Evolutionary conservation across 2,113 vertebrate species (phyloP).

Genomic region (Oriolus oriolus): DNA sequence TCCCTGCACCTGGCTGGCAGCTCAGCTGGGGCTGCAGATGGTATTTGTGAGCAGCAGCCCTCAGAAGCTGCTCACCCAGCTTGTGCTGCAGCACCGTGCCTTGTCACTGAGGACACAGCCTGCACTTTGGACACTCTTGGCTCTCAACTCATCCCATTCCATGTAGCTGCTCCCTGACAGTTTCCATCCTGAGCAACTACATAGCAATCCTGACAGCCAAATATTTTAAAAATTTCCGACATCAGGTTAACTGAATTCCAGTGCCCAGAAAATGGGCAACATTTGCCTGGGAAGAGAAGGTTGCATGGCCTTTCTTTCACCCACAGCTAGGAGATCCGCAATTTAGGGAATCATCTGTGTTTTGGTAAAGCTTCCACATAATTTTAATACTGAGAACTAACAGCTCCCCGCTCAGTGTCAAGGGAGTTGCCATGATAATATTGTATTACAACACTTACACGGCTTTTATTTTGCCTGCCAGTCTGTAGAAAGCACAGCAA

Average conservation of each 20-base stretch:
- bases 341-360: not conserved
- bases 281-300: not conserved
- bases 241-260: not conserved
- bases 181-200: not conserved
- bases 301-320: not conserved
- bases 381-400: not conserved
- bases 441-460: not conserved
- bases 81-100: not conserved
- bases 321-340: not conserved
- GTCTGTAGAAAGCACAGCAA: not conserved
- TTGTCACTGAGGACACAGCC: accelerated
- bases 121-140: accelerated
- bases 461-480: not conserved
- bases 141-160: not conserved
- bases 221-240: not conserved
- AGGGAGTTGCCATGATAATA: not conserved
- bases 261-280: not conserved
- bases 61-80: accelerated
- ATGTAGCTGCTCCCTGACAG: accelerated
- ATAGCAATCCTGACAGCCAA: not conserved
- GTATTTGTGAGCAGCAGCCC: too few relatives aligned
- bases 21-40: not conserved
- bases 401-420: not conserved
- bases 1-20: not conserved
- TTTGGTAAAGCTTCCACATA: not conserved